Evolutionary conservation across 2,888 invertebrate species (phyloP).

Genomic region (Drosophila barbarae): DNA sequence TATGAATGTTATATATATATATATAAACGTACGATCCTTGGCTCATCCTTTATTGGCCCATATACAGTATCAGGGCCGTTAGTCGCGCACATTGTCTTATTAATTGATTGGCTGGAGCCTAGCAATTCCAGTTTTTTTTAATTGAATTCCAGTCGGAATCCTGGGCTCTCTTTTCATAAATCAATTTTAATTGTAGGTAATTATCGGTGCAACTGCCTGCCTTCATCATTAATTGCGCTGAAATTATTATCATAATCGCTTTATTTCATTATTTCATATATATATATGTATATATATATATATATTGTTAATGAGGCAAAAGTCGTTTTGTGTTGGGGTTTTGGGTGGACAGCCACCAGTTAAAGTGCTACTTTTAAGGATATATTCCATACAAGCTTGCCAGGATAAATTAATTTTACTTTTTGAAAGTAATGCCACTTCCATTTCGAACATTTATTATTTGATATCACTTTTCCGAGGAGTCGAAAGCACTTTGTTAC

Average conservation of each 20-base stretch:
- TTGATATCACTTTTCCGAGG: conserved; percentile 18
- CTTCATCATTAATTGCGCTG: conserved; percentile 63
- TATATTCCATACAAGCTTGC: not conserved
- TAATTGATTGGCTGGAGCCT: conserved; percentile 59
- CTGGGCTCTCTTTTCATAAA: conserved; percentile 57
- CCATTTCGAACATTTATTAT: conserved; percentile 14
- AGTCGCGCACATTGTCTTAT: conserved; percentile 54
- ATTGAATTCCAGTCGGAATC: conserved; percentile 58
- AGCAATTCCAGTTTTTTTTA: conserved; percentile 42
- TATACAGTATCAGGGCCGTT: conserved; percentile 23
- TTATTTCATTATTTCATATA: conserved; percentile 45
- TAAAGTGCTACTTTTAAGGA: not conserved
- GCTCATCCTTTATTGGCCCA: conserved; percentile 27
- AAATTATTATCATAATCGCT: conserved; percentile 59
- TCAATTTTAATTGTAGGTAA: conserved; percentile 77
- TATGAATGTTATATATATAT: not conserved
- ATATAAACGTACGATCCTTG: conserved; percentile 4
- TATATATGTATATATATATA: not conserved
- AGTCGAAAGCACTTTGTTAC: conserved; percentile 27
- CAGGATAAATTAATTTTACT: conserved; percentile 4
- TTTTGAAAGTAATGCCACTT: conserved; percentile 10
- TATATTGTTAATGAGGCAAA: conserved; percentile 17
- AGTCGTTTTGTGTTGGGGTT: too few species aligned
- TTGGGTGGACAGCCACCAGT: not conserved
- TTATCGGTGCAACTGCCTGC: conserved; percentile 60